These are phyloP conservation scores for Musca domestica DNA, from an alignment of 1,140 invertebrate genomes.

Conservation along the genomic window DNA sequence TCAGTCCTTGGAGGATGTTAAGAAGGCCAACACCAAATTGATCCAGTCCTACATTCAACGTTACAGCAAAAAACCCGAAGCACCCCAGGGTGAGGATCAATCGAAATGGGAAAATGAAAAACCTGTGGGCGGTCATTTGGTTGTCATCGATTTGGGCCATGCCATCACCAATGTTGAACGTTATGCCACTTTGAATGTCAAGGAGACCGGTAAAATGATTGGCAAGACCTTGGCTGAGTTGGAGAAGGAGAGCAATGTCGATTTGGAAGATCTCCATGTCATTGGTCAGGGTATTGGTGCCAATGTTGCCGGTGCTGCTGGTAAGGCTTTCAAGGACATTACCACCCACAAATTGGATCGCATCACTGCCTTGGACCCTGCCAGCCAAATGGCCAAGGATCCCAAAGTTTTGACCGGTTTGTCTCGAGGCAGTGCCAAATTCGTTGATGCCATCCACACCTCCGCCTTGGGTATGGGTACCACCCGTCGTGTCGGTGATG, in stretches of 20 bases:
- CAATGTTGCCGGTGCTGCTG: conserved; percentile 59
- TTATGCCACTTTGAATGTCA: conserved; percentile 42
- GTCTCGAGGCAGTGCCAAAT: conserved; percentile 58
- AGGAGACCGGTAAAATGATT: conserved; percentile 44
- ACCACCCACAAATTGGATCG: conserved; percentile 55
- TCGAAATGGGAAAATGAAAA: conserved; percentile 16
- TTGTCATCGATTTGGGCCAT: conserved; percentile 43
- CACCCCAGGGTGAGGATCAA: not conserved
- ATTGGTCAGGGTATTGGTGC: conserved; percentile 50
- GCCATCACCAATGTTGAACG: conserved; percentile 47
- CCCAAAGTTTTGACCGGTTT: conserved; percentile 57
- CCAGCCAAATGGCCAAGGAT: conserved; percentile 63
- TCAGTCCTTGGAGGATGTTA: conserved; percentile 28
- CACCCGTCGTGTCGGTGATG: conserved; percentile 64
- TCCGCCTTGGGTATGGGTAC: conserved; percentile 70
- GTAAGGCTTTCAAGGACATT: conserved; percentile 62
- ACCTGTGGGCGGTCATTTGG: conserved; percentile 11
- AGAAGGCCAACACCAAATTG: conserved; percentile 42
- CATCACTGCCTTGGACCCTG: conserved; percentile 72
- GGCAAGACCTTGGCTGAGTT: conserved; percentile 40
- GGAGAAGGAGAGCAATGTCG: conserved; percentile 41
- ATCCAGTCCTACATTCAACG: conserved; percentile 47
- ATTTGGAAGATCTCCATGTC: conserved; percentile 48
- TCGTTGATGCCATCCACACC: conserved; percentile 73
- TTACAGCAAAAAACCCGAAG: conserved; percentile 42